Base-by-base conservation (phyloP, 2,113 vertebrate species). In the Beaufortia kweichowensis region DNA sequence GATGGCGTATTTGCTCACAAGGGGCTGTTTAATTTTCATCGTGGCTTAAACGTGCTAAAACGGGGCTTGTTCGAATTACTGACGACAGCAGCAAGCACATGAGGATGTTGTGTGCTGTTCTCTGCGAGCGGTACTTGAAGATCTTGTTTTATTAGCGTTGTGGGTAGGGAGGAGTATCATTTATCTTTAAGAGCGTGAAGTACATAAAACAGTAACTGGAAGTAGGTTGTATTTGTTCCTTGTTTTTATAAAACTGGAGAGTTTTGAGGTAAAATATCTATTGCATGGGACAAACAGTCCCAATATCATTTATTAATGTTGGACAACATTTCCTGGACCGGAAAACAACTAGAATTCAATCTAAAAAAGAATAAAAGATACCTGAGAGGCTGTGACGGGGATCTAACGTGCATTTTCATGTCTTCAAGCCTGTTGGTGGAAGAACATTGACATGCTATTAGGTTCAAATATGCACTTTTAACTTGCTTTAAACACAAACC, bases 361-460 rank as follows among this genome's bases (percentile, higher is more conserved):
- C n/a, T n/a, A n/a, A n/a, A 59, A 46, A 31, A 14, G 6, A n/a
- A 15, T n/a, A 43, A 10, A 72, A 12, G 26, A 29, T 92, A 96
- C 95, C 95, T 95, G 92, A 94, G 92, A 6, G 94, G 93, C 61
- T 95, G 96, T 2, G 93, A 92, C 21, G 88, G 8, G 15, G 93
- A 91, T 69, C 94, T 90, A 6, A 89, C 86, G 76, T 92, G 94
- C 2, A 88, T 73, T 88, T 95, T 95, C 87, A 89, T 73, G 57
- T 95, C 95, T 67, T 95, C 94, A 48, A 92, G 80, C 85, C 93
- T 94, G 78, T 24, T 83, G 83, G 80, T 82, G 89, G 24, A n/a
- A 65, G 53, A 55, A 41, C 19, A 78, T 10, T 60, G n/a, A n/a
- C n/a, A n/a, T n/a, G n/a, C 17, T n/a, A 64, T 17, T 33, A 53